Evolutionary conservation across 2,113 vertebrate genomes (phyloP).

Genomic region (Cyanistes caeruleus): DNA sequence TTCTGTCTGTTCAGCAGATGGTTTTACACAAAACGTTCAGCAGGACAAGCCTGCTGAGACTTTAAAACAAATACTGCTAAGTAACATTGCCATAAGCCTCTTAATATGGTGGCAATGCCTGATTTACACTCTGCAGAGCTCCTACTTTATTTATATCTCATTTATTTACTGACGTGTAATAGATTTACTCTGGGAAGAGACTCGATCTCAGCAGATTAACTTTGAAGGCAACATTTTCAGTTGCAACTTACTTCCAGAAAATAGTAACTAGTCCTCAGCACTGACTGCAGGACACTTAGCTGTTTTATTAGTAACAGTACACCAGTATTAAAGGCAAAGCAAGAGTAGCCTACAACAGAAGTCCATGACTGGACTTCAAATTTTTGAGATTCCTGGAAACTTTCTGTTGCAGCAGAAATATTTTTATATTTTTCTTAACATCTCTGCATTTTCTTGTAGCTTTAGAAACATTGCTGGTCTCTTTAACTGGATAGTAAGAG

Average conservation of each 20-base stretch:
- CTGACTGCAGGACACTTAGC: not conserved
- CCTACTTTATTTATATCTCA: slow-evolving; percentile 33
- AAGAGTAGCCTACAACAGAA: not conserved
- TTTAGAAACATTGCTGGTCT: not conserved
- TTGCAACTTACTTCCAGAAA: not conserved
- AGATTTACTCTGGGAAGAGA: slow-evolving; percentile 25
- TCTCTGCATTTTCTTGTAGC: not conserved
- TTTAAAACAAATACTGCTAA: slow-evolving; percentile 51
- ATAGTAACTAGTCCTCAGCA: not conserved
- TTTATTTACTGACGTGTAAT: slow-evolving; percentile 19
- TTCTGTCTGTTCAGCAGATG: slow-evolving; percentile 56
- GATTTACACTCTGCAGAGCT: slow-evolving; percentile 25
- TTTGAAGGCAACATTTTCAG: not conserved
- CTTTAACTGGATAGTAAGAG: not conserved
- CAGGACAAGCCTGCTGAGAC: slow-evolving; percentile 39
- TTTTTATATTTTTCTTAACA: not conserved
- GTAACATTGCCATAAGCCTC: slow-evolving; percentile 42
- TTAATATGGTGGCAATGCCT: slow-evolving; percentile 41
- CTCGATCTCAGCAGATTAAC: not conserved
- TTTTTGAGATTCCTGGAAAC: not conserved
- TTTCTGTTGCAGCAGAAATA: not conserved
- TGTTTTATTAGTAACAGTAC: not conserved
- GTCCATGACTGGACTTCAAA: not conserved
- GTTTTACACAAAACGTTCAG: slow-evolving; percentile 28
- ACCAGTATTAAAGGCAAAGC: not conserved